Conservation (phyloP, 2,888 invertebrate genomes). For the Monoplex corrugatus region DNA sequence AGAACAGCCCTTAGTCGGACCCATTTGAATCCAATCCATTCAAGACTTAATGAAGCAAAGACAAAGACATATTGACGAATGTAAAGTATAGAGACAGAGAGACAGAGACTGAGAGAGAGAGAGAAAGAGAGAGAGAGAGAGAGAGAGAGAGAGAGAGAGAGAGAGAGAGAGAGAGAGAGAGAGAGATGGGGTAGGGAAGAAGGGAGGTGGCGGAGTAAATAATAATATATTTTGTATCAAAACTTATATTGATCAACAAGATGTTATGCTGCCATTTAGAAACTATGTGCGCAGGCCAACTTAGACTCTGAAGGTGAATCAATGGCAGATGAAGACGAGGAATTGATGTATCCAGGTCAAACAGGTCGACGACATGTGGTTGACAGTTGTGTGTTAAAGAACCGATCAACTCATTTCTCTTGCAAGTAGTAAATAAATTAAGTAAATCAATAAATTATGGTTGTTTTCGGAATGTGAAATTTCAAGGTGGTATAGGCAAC, state of each 20-base stretch:
- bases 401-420: slow-evolving; percentile 29
- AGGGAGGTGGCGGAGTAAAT: too few relatives aligned
- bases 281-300: slow-evolving; percentile 45
- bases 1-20: background rate
- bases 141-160: background rate
- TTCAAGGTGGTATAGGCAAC: slow-evolving; percentile 35
- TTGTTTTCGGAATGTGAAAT: slow-evolving; percentile 49
- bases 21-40: background rate
- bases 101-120: too few relatives aligned
- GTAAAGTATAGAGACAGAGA: background rate
- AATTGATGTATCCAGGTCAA: background rate
- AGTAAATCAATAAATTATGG: slow-evolving; percentile 44
- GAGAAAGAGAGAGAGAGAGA: background rate
- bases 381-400: slow-evolving; percentile 17
- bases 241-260: slow-evolving; percentile 30
- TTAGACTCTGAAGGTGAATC: slow-evolving; percentile 20
- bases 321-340: slow-evolving; percentile 44
- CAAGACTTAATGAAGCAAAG: background rate
- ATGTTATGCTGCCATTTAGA: slow-evolving; percentile 49
- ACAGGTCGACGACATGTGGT: slow-evolving; percentile 34
- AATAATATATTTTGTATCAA: background rate
- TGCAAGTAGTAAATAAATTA: slow-evolving; percentile 38
- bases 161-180: background rate
- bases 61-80: background rate
- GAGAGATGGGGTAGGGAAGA: background rate